A percentile compares a stretch with the other conserved stretches of the same genome.
Evolutionary conservation across 2,888 invertebrate species (phyloP).

Genomic region (Corbicula japonica): DNA sequence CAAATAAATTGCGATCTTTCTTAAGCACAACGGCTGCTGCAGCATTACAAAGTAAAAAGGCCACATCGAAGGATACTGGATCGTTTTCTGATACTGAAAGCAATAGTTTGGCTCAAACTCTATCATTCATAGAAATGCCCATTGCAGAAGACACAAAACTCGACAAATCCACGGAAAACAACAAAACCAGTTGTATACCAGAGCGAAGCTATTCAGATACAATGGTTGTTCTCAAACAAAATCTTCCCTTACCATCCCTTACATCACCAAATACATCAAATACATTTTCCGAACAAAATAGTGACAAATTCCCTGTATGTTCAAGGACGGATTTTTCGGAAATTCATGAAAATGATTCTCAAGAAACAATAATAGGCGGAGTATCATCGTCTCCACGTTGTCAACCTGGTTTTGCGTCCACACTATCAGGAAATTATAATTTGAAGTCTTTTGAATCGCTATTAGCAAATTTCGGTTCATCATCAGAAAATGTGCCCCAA

Average conservation of each 20-base stretch:
- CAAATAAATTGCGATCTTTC: conserved; percentile 6
- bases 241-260: too few relatives aligned
- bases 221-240: too few relatives aligned
- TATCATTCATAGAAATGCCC: too few relatives aligned
- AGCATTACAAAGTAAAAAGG: background rate
- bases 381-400: conserved; percentile 14
- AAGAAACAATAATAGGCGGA: conserved; percentile 46
- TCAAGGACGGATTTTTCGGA: conserved; percentile 1
- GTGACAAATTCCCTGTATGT: too few relatives aligned
- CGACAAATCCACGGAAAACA: too few relatives aligned
- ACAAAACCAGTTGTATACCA: too few relatives aligned
- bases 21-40: conserved; percentile 13
- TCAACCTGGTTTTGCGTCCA: background rate
- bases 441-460: background rate
- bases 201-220: too few relatives aligned
- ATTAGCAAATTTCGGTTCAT: background rate
- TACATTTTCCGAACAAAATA: too few relatives aligned
- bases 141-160: too few relatives aligned
- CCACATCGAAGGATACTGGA: background rate
- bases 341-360: conserved; percentile 35
- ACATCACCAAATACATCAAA: too few relatives aligned
- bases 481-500: background rate
- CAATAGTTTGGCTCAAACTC: too few relatives aligned
- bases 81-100: too few relatives aligned
- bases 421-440: background rate